Evolutionary conservation across 2,113 vertebrate genomes (phyloP).

Genomic region (Oostethus manadensis): DNA sequence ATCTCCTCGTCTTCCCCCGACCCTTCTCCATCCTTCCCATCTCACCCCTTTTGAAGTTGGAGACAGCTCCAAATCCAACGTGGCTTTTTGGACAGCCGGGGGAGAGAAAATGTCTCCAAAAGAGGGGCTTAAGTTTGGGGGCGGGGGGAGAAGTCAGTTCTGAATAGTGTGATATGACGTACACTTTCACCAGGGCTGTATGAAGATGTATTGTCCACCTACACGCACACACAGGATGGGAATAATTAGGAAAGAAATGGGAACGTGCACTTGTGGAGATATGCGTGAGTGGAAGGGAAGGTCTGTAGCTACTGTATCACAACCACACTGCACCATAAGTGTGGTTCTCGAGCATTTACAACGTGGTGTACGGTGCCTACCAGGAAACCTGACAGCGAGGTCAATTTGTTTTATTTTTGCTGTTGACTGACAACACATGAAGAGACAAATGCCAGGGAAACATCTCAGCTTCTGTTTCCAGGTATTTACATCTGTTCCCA

Average conservation of each 20-base stretch:
- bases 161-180: slow-evolving; percentile 48
- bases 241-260: slow-evolving; percentile 23
- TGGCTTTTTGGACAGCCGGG: slow-evolving; percentile 51
- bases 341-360: too few species aligned
- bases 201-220: slow-evolving; percentile 42
- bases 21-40: slow-evolving; percentile 53
- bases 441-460: too few species aligned
- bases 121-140: slow-evolving; percentile 55
- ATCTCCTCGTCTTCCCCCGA: slow-evolving; percentile 53
- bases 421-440: too few species aligned
- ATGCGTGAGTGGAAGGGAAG: slow-evolving; percentile 45
- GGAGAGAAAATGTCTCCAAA: slow-evolving; percentile 56
- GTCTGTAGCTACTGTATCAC: slow-evolving; percentile 16
- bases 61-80: slow-evolving; percentile 58
- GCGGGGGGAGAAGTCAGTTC: background rate
- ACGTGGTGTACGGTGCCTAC: too few species aligned
- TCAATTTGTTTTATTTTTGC: too few species aligned
- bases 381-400: too few species aligned
- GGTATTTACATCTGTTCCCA: too few species aligned
- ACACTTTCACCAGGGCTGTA: slow-evolving; percentile 16
- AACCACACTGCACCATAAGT: too few species aligned
- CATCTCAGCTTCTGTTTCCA: too few species aligned
- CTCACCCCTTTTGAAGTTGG: slow-evolving; percentile 61
- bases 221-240: slow-evolving; percentile 2
- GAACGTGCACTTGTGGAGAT: slow-evolving; percentile 19